Conservation (phyloP, 23 tunicate genomes). For the Corella eumyota region DNA sequence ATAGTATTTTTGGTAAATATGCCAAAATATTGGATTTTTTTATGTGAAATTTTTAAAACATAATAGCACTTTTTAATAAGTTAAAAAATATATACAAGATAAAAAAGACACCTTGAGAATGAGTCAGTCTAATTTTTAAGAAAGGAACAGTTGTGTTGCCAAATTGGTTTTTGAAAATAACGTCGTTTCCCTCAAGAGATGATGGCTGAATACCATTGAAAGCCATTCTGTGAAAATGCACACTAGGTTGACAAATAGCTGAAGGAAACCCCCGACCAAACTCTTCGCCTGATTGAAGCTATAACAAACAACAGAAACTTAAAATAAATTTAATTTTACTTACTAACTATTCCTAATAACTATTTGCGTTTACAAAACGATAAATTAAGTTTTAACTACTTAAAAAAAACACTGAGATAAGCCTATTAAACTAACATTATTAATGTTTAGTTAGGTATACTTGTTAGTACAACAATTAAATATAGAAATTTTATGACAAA, state of each 20-base stretch:
- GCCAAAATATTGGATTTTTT: no score
- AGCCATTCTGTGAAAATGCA: constrained; percentile 63
- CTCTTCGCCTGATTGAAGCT: constrained; percentile 11
- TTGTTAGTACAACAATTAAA: neutral
- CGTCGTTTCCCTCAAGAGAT: constrained; percentile 47
- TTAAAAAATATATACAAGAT: no score
- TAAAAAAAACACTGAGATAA: neutral
- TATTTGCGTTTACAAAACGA: no score
- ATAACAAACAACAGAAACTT: neutral
- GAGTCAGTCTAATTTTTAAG: constrained; percentile 63
- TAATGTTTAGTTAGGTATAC: no score
- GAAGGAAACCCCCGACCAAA: constrained; percentile 10
- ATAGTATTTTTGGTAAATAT: no score
- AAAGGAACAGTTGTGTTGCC: constrained; percentile 28
- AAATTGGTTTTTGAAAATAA: constrained; percentile 18
- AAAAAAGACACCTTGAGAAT: constrained; percentile 42
- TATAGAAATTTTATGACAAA: neutral
- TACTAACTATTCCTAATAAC: no score
- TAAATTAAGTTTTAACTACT: no score
- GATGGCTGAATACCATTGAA: constrained; percentile 48
- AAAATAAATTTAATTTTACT: no score
- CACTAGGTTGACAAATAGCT: constrained; percentile 32
- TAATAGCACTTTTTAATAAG: no score
- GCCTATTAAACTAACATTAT: neutral
- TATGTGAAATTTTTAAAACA: no score